phyloP scores from a whole-genome alignment of 2,888 invertebrate genomes.

The Hipparchia sbordonii region DNA sequence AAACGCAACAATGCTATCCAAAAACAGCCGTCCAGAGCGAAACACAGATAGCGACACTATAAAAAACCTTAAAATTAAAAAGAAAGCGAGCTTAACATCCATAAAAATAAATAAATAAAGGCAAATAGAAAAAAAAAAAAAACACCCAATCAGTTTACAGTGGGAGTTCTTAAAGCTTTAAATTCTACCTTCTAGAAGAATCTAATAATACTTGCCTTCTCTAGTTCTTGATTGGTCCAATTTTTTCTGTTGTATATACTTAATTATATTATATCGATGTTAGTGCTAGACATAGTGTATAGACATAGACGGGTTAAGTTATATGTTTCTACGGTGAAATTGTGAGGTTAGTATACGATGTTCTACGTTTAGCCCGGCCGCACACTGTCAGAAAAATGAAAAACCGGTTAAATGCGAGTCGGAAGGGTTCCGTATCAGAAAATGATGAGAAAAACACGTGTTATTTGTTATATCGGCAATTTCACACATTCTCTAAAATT shows the following conservation, averaged over 20 bases:
- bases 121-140: too few relatives aligned
- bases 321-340: constrained; percentile 26
- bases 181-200: constrained; percentile 43
- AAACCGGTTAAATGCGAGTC: too few relatives aligned
- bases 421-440: too few relatives aligned
- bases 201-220: constrained; percentile 69
- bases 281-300: constrained; percentile 44
- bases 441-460: too few relatives aligned
- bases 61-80: constrained; percentile 45
- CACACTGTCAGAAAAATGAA: too few relatives aligned
- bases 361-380: constrained; percentile 15
- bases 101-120: constrained; percentile 23
- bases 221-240: constrained; percentile 73
- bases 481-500: too few relatives aligned
- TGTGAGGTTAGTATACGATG: constrained; percentile 34
- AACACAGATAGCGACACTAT: constrained; percentile 27
- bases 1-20: constrained; percentile 42
- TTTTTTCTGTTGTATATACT: constrained; percentile 41
- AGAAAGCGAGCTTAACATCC: constrained; percentile 68
- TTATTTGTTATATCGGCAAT: too few relatives aligned
- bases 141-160: constrained; percentile 24
- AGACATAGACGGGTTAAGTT: constrained; percentile 22
- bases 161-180: constrained; percentile 48
- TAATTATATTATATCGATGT: constrained; percentile 45
- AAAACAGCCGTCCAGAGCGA: constrained; percentile 41